Percentiles rank a stretch among this genome's conserved stretches.
Conservation (phyloP, 2,888 invertebrate genomes). For the Cremastobaeus sp. region DNA sequence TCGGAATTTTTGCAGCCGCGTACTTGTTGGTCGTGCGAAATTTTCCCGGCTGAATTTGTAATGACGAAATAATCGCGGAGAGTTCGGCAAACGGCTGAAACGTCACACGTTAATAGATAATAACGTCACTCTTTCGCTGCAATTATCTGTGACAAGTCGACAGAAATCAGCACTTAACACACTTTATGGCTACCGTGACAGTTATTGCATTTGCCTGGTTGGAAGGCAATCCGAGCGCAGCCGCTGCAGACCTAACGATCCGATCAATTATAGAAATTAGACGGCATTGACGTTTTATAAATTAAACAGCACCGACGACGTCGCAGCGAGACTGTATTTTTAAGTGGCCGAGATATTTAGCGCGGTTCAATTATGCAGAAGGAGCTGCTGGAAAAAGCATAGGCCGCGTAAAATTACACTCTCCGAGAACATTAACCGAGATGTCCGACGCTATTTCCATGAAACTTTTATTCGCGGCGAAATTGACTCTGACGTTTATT, state of each 20-base stretch:
- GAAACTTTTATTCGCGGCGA: constrained; percentile 14
- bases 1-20: constrained; percentile 18
- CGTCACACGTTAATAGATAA: constrained; percentile 54
- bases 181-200: constrained; percentile 55
- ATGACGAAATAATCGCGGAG: constrained; percentile 50
- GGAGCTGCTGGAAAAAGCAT: constrained; percentile 11
- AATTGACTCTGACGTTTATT: constrained; percentile 2
- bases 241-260: constrained; percentile 12
- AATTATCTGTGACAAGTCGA: constrained; percentile 58
- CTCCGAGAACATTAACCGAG: constrained; percentile 9
- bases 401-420: neutral
- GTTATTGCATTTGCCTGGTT: constrained; percentile 59
- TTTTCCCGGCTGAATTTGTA: constrained; percentile 27
- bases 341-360: no score
- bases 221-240: constrained; percentile 11
- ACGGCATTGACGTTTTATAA: constrained; percentile 44
- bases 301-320: constrained; percentile 22
- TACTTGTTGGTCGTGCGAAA: constrained; percentile 28
- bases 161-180: constrained; percentile 60
- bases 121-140: constrained; percentile 55
- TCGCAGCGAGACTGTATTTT: constrained; percentile 13
- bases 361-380: constrained; percentile 17
- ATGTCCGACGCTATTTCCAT: no score
- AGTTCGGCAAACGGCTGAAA: constrained; percentile 38
- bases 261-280: constrained; percentile 52